Evolutionary conservation across 2,113 vertebrate species (phyloP), one percentile per base, ranked within the genome.

Genomic region (Nothoprocta perdicaria): DNA sequence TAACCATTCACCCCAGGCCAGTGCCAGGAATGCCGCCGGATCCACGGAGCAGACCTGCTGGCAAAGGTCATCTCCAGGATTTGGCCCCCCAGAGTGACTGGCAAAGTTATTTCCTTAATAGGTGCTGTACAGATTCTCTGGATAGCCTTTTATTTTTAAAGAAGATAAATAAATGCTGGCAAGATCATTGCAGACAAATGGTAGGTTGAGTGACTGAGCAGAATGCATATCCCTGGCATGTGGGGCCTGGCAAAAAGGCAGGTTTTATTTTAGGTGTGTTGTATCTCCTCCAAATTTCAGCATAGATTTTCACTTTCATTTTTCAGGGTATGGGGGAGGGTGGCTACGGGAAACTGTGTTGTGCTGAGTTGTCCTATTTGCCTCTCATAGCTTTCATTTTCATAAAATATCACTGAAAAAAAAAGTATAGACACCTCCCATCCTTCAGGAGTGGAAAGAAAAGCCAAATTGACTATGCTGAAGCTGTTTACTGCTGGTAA

Each of bases 131-230:
- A 98, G 98, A 98, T 95, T 97, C 98, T 81, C 94, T 98, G 89
- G 98, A 98, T 92, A 98, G 97, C 63, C 96, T 98, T 85, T 95
- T 98, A 67, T 98, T 98, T 97, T 96, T 98, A 86, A 98, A 97
- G 97, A 98, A 98, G 97, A 98, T 98, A 83, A 96, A 98, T 95
- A 97, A 96, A 45, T 98, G 98, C 94, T 98, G 98, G 98, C 98
- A 98, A 92, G 98, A 98, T 88, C 98, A 98, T 71, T 98, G 98
- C 97, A 97, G 98, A 96, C 98, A 98, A 95, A 98, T 98, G 98
- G 98, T 98, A 95, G 97, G 98, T 94, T 27, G 46, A 41, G 35
- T 45, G 18, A 75, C 91, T 80, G 24, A 84, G 92, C 77, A 65
- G 68, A 71, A 50, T 88, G n/a, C 2, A 2, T 55, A 41, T 69